Percentiles rank a stretch among this genome's conserved stretches.
phyloP scores from a whole-genome alignment of 2,888 invertebrate species.

The Biston stratarius region DNA sequence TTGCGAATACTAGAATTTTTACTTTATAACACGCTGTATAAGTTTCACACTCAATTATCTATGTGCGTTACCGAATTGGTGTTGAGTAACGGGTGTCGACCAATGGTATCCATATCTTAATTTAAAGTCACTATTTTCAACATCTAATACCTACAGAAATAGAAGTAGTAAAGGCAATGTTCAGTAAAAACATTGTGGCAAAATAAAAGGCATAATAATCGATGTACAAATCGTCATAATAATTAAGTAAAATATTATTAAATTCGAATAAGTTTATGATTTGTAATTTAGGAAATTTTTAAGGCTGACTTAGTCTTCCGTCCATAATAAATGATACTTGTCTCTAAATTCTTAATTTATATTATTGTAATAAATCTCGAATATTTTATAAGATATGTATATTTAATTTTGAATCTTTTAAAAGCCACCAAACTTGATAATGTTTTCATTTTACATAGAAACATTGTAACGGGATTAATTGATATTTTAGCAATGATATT shows the following conservation, averaged over 20 bases:
- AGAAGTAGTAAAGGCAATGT: neutral
- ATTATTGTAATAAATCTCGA: neutral
- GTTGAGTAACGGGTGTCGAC: too few relatives aligned
- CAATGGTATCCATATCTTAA: too few relatives aligned
- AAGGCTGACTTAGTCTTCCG: slow-evolving; percentile 61
- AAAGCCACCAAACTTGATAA: neutral
- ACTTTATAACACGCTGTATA: too few relatives aligned
- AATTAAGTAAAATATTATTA: slow-evolving; percentile 21
- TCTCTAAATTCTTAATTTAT: neutral
- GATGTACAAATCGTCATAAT: slow-evolving; percentile 39
- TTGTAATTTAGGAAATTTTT: slow-evolving; percentile 21
- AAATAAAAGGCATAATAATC: slow-evolving; percentile 19
- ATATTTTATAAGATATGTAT: neutral
- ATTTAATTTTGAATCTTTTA: neutral
- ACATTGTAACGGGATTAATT: neutral
- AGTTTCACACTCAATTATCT: too few relatives aligned
- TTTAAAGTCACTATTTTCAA: too few relatives aligned
- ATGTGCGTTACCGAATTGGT: too few relatives aligned
- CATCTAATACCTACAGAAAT: too few relatives aligned
- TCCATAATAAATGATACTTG: slow-evolving; percentile 32
- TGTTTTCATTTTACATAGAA: neutral
- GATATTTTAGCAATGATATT: neutral
- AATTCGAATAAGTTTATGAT: slow-evolving; percentile 10
- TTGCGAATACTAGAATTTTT: too few relatives aligned
- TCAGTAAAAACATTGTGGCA: neutral